phyloP scores from a whole-genome alignment of 2,797 vertebrate species.

The Parauchenoglanis ngamensis region DNA sequence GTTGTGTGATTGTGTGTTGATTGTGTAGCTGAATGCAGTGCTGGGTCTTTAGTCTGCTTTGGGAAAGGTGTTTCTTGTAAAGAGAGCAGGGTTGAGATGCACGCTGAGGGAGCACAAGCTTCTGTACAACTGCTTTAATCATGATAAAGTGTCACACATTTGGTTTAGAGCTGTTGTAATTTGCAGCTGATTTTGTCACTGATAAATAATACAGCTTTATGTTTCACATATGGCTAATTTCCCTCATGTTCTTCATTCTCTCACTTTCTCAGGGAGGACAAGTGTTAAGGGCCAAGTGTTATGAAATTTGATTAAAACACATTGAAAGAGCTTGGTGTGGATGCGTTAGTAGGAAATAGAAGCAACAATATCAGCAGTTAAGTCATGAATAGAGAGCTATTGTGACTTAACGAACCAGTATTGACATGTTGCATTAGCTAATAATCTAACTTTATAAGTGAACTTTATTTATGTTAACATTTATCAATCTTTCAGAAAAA shows the following conservation, averaged over 20 bases:
- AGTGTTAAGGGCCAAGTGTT: constrained; percentile 17
- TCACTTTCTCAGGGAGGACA: not conserved
- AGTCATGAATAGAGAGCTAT: not conserved
- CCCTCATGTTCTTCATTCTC: not conserved
- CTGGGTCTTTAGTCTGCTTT: constrained; percentile 40
- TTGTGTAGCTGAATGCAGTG: constrained; percentile 46
- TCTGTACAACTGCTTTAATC: not conserved
- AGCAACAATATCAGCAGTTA: not conserved
- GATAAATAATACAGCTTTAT: constrained; percentile 2
- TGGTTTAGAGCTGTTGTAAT: not conserved
- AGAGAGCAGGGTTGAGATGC: not conserved
- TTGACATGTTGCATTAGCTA: no score
- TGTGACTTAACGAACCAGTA: not conserved
- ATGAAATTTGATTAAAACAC: constrained; percentile 30
- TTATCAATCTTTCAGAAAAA: not conserved
- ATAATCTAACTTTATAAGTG: not conserved
- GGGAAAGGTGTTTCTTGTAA: not conserved
- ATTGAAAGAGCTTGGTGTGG: not conserved
- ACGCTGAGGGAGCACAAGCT: not conserved
- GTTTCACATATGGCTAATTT: not conserved
- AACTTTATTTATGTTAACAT: not conserved
- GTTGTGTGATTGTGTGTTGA: constrained; percentile 13
- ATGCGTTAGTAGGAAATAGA: not conserved
- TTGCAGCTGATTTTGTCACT: not conserved
- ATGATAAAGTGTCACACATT: no score